A percentile compares a stretch with the other conserved stretches of the same genome.
Evolutionary conservation across 2,888 invertebrate genomes (phyloP).

Genomic region (Trisateles emortualis): DNA sequence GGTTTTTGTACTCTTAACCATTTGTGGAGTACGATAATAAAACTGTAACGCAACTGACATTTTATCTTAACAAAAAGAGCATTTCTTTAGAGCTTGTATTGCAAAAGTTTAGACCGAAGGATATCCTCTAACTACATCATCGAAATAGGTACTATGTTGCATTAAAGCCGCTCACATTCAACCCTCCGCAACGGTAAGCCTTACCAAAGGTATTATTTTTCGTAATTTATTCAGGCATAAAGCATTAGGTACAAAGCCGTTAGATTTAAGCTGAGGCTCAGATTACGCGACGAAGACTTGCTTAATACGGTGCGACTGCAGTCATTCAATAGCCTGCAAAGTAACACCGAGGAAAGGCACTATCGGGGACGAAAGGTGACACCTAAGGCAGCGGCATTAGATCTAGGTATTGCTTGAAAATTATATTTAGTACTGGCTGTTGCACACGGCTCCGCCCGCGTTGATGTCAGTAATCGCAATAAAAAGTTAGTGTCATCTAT

Average conservation of each 20-base stretch:
- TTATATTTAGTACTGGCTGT: constrained; percentile 24
- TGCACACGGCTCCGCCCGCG: too few relatives aligned
- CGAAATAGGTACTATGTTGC: constrained; percentile 21
- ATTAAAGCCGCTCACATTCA: constrained; percentile 29
- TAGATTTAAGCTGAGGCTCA: constrained; percentile 77
- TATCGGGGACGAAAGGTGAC: constrained; percentile 82
- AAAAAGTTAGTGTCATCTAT: too few relatives aligned
- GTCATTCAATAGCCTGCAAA: constrained; percentile 83
- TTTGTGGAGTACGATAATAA: constrained; percentile 79
- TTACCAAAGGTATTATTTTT: constrained; percentile 65
- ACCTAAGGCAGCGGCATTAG: constrained; percentile 76
- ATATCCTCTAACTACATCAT: constrained; percentile 34
- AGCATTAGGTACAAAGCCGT: constrained; percentile 74
- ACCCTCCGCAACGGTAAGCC: constrained; percentile 40
- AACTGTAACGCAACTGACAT: constrained; percentile 66
- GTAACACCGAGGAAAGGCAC: constrained; percentile 78
- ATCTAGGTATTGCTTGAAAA: constrained; percentile 56
- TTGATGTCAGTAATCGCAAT: too few relatives aligned
- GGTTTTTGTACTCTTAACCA: constrained; percentile 79
- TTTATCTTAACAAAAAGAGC: constrained; percentile 42
- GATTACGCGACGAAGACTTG: constrained; percentile 79
- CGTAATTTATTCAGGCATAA: constrained; percentile 73
- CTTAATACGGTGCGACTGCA: constrained; percentile 77
- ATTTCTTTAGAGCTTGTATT: constrained; percentile 12
- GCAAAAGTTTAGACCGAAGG: constrained; percentile 20